Evolutionary conservation across 2,113 vertebrate species (phyloP), one percentile per base, ranked within the genome.

Genomic region (Phoxinus phoxinus): DNA sequence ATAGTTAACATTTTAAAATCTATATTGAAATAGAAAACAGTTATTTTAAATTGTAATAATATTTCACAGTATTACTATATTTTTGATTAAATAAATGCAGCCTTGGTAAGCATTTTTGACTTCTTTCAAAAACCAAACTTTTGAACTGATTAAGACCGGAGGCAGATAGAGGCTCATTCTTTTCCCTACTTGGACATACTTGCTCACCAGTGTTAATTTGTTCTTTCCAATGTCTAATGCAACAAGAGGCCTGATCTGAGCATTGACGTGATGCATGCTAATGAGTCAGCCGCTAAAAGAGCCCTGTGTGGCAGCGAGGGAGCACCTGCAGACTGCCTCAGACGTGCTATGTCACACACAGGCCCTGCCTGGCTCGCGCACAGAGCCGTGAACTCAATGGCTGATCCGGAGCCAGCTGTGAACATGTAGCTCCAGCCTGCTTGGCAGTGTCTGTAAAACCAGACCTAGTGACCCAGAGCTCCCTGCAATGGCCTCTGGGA

Each of bases 201-300:
- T 59, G 51, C 41, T 61, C 46, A 82, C 25, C 23, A 75, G 51
- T 51, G 74, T 76, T 83, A 85, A 89, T 82, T 74, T 63, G 69
- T 85, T 85, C 79, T 87, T 61, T 51, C 76, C 71, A 86, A 86
- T 91, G 92, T 90, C 85, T 87, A 87, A 89, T 90, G 81, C 89
- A 73, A 63, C 67, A 84, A 86, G 85, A 81, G 77, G 82, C 74
- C 88, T 87, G 88, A 85, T 86, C 83, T 12, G 46, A 71, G 85
- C 84, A 81, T 85, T 91, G 91, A 93, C 89, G 92, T 90, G 90
- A 93, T 92, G 91, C 91, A 91, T 93, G 87, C 84, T 92, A 92
- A 94, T 91, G 92, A 83, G 58, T 61, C 82, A 87, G 77, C 4
- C 46, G 86, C 85, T 93, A 90, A 95, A 93, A 92, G 91, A 84